These are phyloP conservation scores for Phyllotreta cruciferae DNA, from an alignment of 2,888 invertebrate genomes.

Conservation along the genomic window DNA sequence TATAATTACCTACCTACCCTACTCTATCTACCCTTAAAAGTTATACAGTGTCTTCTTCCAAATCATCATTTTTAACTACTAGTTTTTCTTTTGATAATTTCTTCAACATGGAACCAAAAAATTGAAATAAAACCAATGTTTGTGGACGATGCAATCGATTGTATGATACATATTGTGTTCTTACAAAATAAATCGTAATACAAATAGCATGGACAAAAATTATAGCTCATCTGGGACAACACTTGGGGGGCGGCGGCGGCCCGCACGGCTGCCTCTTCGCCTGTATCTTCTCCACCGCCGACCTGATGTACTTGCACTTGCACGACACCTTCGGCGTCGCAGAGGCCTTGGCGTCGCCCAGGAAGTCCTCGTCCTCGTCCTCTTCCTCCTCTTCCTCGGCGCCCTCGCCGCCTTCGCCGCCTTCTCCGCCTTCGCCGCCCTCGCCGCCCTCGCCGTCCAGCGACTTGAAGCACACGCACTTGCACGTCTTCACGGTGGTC, in stretches of 20 bases:
- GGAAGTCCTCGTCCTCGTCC: background rate
- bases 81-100: too few species aligned
- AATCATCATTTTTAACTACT: too few species aligned
- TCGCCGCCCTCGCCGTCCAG: background rate
- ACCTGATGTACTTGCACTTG: slow-evolving; percentile 7
- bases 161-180: too few species aligned
- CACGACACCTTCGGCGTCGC: slow-evolving; percentile 4
- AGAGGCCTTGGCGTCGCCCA: background rate
- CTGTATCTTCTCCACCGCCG: slow-evolving; percentile 1
- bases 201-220: too few species aligned
- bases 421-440: background rate
- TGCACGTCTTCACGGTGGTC: background rate
- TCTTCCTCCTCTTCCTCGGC: background rate
- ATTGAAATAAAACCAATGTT: too few species aligned
- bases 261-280: slow-evolving; percentile 8
- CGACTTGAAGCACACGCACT: slow-evolving; percentile 5
- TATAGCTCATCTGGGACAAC: background rate
- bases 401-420: background rate
- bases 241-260: slow-evolving; percentile 8
- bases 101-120: too few species aligned
- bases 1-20: too few species aligned
- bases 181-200: too few species aligned
- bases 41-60: too few species aligned
- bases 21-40: too few species aligned
- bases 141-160: too few species aligned